Evolutionary conservation across 2,113 vertebrate species (phyloP), one percentile per base, ranked within the genome.

Genomic region (Bambusicola thoracicus): DNA sequence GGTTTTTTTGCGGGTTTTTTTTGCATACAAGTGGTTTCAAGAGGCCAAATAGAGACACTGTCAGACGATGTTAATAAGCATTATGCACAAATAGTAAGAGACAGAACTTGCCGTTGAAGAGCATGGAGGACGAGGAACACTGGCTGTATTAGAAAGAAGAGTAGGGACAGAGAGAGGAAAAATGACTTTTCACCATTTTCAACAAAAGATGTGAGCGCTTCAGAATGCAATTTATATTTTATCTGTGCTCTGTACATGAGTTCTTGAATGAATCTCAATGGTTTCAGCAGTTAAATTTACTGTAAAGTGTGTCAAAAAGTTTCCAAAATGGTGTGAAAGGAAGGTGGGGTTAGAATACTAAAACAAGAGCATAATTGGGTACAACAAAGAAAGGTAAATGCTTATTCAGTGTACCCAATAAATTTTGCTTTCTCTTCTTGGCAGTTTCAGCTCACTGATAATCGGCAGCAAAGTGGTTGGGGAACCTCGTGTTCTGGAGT

Each of bases 341-440:
- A 27, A 70, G 32, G 10, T 68, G 77, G 46, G 8, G 6, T n/a
- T n/a, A 61, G 17, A 40, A 10, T 72, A 29, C 48, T 77, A 34
- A 85, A 92, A 40, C 14, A 70, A 55, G 43, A 78, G 4, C 29
- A 38, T 49, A 36, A 17, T 22, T 85, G 38, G 18, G 27, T 89
- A 27, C 44, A 43, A 55, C 49, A 59, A 89, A 79, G 78, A 80
- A 77, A 59, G 27, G 30, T 51, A 94, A 81, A 83, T 67, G 20
- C 27, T 80, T 82, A 81, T 68, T 93, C 74, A 43, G 1, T 55
- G 12, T 59, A 49, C 73, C 49, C 18, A 82, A n/a, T 81, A 14
- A 85, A 91, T 73, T 73, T 30, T 0, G 0, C 0, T 0, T 65
- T 61, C 81, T 82, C 40, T 18, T 7, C 36, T 89, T 25, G 51